phyloP scores from a whole-genome alignment of 2,113 vertebrate species.

The Bucco capensis region DNA sequence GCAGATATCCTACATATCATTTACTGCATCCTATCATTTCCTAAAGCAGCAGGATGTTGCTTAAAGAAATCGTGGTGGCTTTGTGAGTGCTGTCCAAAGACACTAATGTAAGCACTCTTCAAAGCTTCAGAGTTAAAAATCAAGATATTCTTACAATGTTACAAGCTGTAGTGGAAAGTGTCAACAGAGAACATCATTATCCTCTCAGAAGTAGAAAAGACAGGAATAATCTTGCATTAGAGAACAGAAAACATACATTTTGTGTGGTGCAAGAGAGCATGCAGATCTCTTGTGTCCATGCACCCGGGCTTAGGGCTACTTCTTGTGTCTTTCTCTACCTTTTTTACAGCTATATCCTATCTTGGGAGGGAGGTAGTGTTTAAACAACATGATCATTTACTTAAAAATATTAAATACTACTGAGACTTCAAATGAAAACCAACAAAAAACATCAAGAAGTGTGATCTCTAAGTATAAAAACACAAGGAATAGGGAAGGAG shows the following conservation, averaged over 20 bases:
- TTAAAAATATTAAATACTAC: not conserved
- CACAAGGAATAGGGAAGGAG: not conserved
- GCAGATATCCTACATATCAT: not conserved
- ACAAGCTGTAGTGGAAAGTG: not conserved
- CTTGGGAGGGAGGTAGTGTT: not conserved
- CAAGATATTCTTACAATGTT: not conserved
- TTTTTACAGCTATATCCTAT: not conserved
- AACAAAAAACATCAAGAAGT: not conserved
- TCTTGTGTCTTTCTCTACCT: not conserved
- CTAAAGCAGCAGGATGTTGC: not conserved
- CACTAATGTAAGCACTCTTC: not conserved
- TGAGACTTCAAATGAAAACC: not conserved
- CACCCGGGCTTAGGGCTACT: not conserved
- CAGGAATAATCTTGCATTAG: not conserved
- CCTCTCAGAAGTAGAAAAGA: not conserved
- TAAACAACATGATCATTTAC: not conserved
- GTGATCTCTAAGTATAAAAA: not conserved
- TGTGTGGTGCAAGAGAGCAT: not conserved
- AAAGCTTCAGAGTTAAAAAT: slow-evolving; percentile 30
- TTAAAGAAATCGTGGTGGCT: not conserved
- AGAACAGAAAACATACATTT: not conserved
- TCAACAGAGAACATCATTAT: not conserved
- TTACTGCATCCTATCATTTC: slow-evolving; percentile 39
- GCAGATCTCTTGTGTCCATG: not conserved
- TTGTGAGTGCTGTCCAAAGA: not conserved